These are phyloP conservation scores for Epicauta chinensis DNA, from an alignment of 1,140 invertebrate genomes.

Conservation along the genomic window DNA sequence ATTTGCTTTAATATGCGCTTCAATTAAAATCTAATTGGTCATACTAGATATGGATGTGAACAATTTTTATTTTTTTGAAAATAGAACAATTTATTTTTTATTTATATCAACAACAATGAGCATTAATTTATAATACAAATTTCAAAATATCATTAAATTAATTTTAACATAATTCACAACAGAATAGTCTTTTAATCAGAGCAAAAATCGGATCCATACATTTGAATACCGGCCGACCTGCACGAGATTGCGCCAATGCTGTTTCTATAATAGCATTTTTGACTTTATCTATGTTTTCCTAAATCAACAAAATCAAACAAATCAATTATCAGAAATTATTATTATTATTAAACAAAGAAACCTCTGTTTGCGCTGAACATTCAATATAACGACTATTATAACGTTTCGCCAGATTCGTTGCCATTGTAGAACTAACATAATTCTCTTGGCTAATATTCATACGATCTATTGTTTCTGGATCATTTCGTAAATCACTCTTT, in stretches of 20 bases:
- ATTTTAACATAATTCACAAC: constrained; percentile 2
- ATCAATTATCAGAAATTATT: background rate
- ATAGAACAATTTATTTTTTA: too few relatives aligned
- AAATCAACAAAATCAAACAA: background rate
- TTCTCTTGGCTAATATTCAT: constrained; percentile 7
- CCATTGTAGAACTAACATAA: constrained; percentile 6
- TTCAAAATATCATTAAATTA: constrained; percentile 2
- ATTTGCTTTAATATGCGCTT: too few relatives aligned
- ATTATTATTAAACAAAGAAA: constrained; percentile 1
- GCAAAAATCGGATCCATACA: constrained; percentile 5
- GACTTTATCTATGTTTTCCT: constrained; percentile 13
- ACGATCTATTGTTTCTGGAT: constrained; percentile 15
- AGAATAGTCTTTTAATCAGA: constrained; percentile 2
- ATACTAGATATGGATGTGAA: too few relatives aligned
- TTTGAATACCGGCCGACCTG: background rate
- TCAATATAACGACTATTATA: constrained; percentile 14
- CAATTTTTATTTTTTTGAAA: too few relatives aligned
- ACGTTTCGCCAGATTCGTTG: constrained; percentile 10
- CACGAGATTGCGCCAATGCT: background rate
- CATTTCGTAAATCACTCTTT: constrained; percentile 13
- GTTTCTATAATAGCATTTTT: constrained; percentile 5
- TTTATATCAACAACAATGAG: too few relatives aligned
- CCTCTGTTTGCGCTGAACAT: constrained; percentile 11
- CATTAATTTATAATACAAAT: too few relatives aligned
- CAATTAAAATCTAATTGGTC: too few relatives aligned